Percentiles rank a stretch among this genome's conserved stretches.
These are phyloP conservation scores for Okapia johnstoni DNA, from an alignment of 2,113 vertebrate species.

Conservation along the genomic window DNA sequence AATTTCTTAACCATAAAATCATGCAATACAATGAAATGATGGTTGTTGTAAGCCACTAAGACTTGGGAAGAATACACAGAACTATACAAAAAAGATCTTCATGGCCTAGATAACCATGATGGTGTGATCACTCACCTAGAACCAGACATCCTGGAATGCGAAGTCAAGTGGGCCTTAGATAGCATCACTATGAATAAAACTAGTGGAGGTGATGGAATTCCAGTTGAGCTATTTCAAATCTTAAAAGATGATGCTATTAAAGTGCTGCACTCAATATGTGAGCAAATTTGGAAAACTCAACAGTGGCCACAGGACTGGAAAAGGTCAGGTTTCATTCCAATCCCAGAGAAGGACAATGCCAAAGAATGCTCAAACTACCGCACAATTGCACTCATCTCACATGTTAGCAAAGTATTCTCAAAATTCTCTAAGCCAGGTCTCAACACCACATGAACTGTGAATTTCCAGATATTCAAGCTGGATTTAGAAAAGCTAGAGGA, in stretches of 20 bases:
- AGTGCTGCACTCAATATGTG: not conserved
- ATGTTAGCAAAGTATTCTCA: not conserved
- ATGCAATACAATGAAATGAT: not conserved
- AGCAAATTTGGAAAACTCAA: not conserved
- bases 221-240: not conserved
- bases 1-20: not conserved
- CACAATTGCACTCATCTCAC: not conserved
- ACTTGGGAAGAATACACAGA: not conserved
- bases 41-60: not conserved
- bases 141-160: fast-evolving
- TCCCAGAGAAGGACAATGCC: not conserved
- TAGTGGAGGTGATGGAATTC: not conserved
- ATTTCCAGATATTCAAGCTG: not conserved
- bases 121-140: not conserved
- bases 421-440: not conserved
- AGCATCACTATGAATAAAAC: not conserved
- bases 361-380: not conserved
- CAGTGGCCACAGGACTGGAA: not conserved
- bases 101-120: not conserved
- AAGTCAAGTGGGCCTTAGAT: not conserved
- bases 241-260: not conserved
- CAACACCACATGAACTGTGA: not conserved
- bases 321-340: not conserved
- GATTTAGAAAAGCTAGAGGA: not conserved
- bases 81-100: not conserved